Base-by-base conservation (phyloP, 2,797 vertebrate genomes). In the Tinamus major region DNA sequence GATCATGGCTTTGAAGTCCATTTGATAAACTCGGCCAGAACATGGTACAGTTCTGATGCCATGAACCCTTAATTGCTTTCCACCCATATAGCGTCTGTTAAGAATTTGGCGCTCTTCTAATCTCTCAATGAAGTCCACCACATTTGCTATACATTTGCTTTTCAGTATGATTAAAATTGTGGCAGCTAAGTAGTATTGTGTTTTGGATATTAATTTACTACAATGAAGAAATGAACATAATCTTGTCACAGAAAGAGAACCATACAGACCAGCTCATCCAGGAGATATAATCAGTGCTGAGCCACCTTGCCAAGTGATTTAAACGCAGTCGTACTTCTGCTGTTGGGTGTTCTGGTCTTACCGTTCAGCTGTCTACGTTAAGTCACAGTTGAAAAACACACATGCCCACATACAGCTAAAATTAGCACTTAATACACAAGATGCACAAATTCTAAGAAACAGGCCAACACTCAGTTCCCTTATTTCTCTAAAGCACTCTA, bases 361-460 rank as follows among this genome's bases (percentile, higher is more conserved):
- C 58, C 59, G 79, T 39, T 93, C 86, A 93, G 15, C 71, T 76
- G 77, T 86, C 20, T 42, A 70, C 20, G 62, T 88, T 90, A 84
- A 75, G 42, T 51, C 89, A 76, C 59, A 93, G 86, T 33, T 86
- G 49, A 94, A 88, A 59, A 7, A 59, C 10, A 79, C 37, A 74
- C 35, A 78, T 33, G 26, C 94, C 90, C 68, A 90, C 83, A 72
- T 9, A 13, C 33, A 94, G 68, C 88, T 95, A 87, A 70, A 94
- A 95, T 88, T 90, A 89, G 77, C 64, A 71, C 41, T 55, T 69
- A 71, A 76, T 35, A 76, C 6, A 27, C 15, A 13, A 94, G 37
- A 86, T 23, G 85, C 2, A 81, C 49, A 86, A 90, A 90, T 46
- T 64, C 33, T 77, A 82, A 74, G 58, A 71, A 79, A 74, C 3